Evolutionary conservation across 1,140 invertebrate species (phyloP).

Genomic region (Daktulosphaira vitifoliae): DNA sequence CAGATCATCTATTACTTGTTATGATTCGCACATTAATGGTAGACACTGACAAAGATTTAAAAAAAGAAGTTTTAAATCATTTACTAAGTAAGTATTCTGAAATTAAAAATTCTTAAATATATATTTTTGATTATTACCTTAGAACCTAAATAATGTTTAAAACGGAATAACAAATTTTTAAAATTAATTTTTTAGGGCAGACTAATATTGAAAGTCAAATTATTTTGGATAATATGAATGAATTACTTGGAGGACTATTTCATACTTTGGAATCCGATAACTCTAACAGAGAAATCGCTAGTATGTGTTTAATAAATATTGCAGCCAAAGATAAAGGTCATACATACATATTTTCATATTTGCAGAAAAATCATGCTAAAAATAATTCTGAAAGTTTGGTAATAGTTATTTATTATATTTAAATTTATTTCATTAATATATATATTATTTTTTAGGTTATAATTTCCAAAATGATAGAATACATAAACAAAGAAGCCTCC

Average conservation of each 20-base stretch:
- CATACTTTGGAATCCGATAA: neutral
- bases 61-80: neutral
- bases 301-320: constrained; percentile 25
- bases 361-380: neutral
- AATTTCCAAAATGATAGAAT: neutral
- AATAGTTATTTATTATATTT: neutral
- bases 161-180: no score
- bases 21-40: neutral
- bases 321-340: constrained; percentile 7
- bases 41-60: neutral
- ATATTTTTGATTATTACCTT: no score
- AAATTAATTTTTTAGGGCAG: neutral
- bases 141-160: no score
- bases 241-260: neutral
- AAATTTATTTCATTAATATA: neutral
- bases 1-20: neutral
- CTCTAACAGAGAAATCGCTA: neutral
- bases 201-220: neutral
- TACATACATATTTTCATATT: neutral
- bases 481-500: neutral
- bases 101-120: no score
- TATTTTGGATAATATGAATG: neutral
- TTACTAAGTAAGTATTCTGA: neutral
- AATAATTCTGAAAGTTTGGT: neutral
- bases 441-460: constrained; percentile 14